Conservation (phyloP, 2,113 vertebrate genomes). For the Sylvilagus bachmani region DNA sequence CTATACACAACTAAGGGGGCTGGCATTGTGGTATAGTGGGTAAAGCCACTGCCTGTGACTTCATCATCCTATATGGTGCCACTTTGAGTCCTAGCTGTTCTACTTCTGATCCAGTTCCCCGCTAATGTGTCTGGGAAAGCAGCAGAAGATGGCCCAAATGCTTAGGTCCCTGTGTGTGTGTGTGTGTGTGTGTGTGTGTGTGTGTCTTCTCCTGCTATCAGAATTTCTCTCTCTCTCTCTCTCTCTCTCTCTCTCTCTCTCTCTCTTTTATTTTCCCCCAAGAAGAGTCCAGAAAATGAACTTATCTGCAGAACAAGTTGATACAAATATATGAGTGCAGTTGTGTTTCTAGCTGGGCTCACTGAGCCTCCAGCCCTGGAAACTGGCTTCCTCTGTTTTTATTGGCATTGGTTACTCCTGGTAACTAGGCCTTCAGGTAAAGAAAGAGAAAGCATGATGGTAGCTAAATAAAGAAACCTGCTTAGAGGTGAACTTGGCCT, state of each 20-base stretch:
- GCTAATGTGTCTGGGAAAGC: too few relatives aligned
- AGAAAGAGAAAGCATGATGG: conserved; percentile 10
- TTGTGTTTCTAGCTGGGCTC: conserved; percentile 23
- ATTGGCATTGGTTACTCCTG: conserved; percentile 34
- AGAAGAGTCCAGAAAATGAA: conserved; percentile 16
- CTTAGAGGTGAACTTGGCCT: background rate
- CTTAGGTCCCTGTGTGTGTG: too few relatives aligned
- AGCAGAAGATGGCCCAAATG: too few relatives aligned
- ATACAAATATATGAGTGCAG: conserved; percentile 16
- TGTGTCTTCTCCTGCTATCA: too few relatives aligned
- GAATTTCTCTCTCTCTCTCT: too few relatives aligned
- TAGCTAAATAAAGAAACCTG: background rate
- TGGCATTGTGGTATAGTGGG: too few relatives aligned
- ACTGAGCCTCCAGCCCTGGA: background rate
- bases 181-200: too few relatives aligned
- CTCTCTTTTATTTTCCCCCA: conserved; percentile 19
- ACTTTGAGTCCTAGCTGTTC: too few relatives aligned
- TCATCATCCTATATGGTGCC: background rate
- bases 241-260: too few relatives aligned
- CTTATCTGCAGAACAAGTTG: conserved; percentile 59
- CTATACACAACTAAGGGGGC: background rate
- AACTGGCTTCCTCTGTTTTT: background rate
- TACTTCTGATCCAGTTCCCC: too few relatives aligned
- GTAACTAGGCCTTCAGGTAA: background rate
- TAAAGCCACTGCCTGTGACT: too few relatives aligned